Conservation (phyloP, 2,888 invertebrate genomes). For the Erebia epiphron region DNA sequence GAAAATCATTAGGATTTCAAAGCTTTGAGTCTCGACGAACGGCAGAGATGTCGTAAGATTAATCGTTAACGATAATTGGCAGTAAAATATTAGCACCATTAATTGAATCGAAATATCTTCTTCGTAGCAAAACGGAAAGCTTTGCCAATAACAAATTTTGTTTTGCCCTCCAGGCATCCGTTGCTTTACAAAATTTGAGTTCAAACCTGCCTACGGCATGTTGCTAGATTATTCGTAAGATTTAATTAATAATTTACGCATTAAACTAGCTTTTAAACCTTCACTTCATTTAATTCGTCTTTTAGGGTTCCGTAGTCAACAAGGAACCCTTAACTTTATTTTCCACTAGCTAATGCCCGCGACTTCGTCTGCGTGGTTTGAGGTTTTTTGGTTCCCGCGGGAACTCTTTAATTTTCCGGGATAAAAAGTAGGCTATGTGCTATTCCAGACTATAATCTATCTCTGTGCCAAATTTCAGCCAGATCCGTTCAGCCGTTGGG, state of each 20-base stretch:
- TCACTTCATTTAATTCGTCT: too few species aligned
- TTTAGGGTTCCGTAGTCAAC: too few species aligned
- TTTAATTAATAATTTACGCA: not conserved
- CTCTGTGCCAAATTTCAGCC: too few species aligned
- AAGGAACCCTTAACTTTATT: too few species aligned
- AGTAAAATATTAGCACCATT: slow-evolving; percentile 74
- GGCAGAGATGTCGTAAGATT: slow-evolving; percentile 50
- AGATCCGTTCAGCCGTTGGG: too few species aligned
- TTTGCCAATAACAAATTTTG: slow-evolving; percentile 69
- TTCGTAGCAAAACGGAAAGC: slow-evolving; percentile 70
- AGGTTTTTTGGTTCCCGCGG: too few species aligned
- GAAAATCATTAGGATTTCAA: slow-evolving; percentile 5
- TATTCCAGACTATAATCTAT: too few species aligned
- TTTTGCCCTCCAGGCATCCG: slow-evolving; percentile 61
- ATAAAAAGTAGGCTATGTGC: too few species aligned
- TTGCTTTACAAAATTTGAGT: slow-evolving; percentile 44
- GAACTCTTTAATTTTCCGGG: too few species aligned
- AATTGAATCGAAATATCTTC: slow-evolving; percentile 72
- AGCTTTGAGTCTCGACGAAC: slow-evolving; percentile 12
- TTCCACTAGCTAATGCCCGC: too few species aligned
- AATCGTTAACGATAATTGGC: slow-evolving; percentile 66
- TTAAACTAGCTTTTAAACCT: not conserved
- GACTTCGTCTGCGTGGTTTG: too few species aligned
- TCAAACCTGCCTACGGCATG: slow-evolving; percentile 6
- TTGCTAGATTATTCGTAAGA: not conserved